Percentiles rank a stretch among this genome's conserved stretches.
Evolutionary conservation across 2,113 vertebrate species (phyloP).

Genomic region (Triplophysa dalaica): DNA sequence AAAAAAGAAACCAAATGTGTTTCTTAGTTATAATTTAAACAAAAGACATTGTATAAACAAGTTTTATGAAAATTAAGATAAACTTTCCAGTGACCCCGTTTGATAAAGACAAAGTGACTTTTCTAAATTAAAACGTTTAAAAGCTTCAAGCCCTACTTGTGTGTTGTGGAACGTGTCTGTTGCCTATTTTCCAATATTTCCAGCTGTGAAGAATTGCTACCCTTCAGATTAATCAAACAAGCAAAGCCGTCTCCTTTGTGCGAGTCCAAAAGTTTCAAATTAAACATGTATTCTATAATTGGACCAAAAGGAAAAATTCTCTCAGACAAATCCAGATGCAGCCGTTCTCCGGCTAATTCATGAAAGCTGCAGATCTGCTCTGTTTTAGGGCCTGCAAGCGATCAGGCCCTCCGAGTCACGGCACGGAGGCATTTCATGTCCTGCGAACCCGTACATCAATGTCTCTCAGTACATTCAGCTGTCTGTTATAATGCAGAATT

Average conservation of each 20-base stretch:
- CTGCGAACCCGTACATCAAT: neutral
- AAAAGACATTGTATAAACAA: neutral
- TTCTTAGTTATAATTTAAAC: neutral
- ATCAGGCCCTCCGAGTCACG: slow-evolving; percentile 4
- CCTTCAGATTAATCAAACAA: neutral
- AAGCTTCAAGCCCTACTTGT: neutral
- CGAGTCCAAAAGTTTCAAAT: neutral
- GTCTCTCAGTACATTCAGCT: slow-evolving; percentile 14
- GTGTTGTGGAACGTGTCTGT: neutral
- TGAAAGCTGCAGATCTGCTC: slow-evolving; percentile 20
- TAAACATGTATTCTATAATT: slow-evolving; percentile 7
- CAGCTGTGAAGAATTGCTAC: neutral
- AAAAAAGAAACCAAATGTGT: too few species aligned
- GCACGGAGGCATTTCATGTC: slow-evolving; percentile 5
- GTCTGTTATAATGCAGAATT: neutral
- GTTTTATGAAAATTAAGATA: neutral
- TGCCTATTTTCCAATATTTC: neutral
- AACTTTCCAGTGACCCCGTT: neutral
- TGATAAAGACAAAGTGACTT: too few species aligned
- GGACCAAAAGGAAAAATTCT: slow-evolving; percentile 8
- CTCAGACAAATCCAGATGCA: slow-evolving; percentile 12
- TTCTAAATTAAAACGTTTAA: neutral
- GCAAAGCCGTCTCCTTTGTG: slow-evolving; percentile 36
- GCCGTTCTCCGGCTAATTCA: slow-evolving; percentile 12
- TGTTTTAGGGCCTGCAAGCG: neutral